Evolutionary conservation across 2,888 invertebrate genomes (phyloP).

Genomic region (Apoda limacodes): DNA sequence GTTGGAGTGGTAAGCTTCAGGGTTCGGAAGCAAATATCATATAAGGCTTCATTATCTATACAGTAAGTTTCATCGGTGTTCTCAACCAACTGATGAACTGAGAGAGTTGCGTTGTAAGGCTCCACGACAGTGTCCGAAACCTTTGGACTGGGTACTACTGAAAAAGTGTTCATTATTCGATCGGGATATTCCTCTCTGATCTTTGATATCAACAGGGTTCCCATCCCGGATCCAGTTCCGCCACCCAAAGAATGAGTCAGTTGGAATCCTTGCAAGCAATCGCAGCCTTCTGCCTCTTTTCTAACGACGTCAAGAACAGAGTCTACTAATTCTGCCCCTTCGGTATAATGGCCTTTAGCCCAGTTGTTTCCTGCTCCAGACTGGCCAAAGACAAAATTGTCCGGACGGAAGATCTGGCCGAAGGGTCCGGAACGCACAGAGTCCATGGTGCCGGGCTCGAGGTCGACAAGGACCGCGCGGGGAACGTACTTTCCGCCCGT

Average conservation of each 20-base stretch:
- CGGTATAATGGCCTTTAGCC: conserved; percentile 78
- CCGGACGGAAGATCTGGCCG: conserved; percentile 79
- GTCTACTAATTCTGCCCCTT: conserved; percentile 73
- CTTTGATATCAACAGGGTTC: conserved; percentile 76
- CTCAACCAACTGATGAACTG: conserved; percentile 75
- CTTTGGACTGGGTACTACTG: conserved; percentile 79
- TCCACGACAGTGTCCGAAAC: conserved; percentile 78
- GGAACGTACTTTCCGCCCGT: conserved; percentile 58
- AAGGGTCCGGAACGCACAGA: conserved; percentile 75
- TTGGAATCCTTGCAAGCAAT: conserved; percentile 75
- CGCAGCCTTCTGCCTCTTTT: conserved; percentile 75
- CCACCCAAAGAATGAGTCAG: conserved; percentile 77
- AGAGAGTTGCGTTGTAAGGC: conserved; percentile 78
- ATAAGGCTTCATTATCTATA: conserved; percentile 82
- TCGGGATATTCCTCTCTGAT: conserved; percentile 82
- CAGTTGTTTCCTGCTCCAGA: conserved; percentile 71
- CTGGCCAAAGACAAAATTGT: conserved; percentile 78
- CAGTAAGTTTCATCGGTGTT: conserved; percentile 75
- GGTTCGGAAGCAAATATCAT: conserved; percentile 83
- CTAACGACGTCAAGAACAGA: conserved; percentile 70
- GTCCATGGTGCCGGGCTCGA: conserved; percentile 71
- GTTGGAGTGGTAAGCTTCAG: conserved; percentile 80
- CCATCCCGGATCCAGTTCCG: conserved; percentile 83
- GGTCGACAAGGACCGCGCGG: conserved; percentile 42
- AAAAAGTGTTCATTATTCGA: conserved; percentile 78